Evolutionary conservation across 2,888 invertebrate genomes (phyloP).

Genomic region (Athrips mouffetella): DNA sequence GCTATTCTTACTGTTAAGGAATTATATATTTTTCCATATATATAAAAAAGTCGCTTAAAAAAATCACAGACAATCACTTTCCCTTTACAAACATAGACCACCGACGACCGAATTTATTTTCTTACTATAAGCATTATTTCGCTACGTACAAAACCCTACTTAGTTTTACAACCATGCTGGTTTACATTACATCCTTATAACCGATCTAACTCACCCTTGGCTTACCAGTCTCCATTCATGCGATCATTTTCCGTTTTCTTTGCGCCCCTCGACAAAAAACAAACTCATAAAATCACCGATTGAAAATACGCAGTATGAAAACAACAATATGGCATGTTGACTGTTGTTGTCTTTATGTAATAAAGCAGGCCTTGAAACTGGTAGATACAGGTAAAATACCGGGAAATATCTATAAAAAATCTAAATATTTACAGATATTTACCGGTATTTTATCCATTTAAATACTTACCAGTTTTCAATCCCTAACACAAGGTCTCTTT

Average conservation of each 20-base stretch:
- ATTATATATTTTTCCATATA: conserved; percentile 72
- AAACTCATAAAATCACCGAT: conserved; percentile 16
- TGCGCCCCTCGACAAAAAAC: conserved; percentile 39
- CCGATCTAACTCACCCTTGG: conserved; percentile 46
- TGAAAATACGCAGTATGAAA: background rate
- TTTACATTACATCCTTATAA: conserved; percentile 55
- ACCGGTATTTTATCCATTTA: too few species aligned
- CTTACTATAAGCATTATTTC: conserved; percentile 67
- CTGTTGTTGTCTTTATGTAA: too few species aligned
- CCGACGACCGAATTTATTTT: conserved; percentile 65
- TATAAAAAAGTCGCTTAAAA: conserved; percentile 80
- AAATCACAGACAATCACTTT: conserved; percentile 80
- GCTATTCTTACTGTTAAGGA: conserved; percentile 78
- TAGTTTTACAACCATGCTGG: conserved; percentile 78
- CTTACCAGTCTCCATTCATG: conserved; percentile 42
- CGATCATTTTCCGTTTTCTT: conserved; percentile 44
- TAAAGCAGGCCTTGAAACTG: too few species aligned
- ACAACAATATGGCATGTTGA: too few species aligned
- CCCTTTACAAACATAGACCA: conserved; percentile 77
- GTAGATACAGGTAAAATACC: too few species aligned
- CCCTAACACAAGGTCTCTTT: too few species aligned
- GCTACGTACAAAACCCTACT: conserved; percentile 76
- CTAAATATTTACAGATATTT: too few species aligned
- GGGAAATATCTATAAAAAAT: too few species aligned
- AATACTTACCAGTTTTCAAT: too few species aligned